Percentiles rank a stretch among this genome's conserved stretches.
Conservation (phyloP, 2,113 vertebrate genomes). For the Sorex fumeus region DNA sequence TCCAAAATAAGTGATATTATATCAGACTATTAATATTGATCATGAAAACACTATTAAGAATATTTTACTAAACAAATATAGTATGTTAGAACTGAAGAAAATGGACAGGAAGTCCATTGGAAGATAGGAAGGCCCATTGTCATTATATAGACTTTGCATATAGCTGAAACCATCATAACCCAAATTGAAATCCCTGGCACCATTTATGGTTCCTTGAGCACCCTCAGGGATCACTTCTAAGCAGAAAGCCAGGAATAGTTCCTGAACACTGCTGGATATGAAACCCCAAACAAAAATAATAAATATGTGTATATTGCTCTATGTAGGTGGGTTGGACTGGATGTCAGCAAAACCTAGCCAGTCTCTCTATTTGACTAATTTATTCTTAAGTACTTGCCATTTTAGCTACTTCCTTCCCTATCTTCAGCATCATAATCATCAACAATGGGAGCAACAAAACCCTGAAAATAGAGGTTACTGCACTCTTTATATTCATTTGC, state of each 20-base stretch:
- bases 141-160: too few relatives aligned
- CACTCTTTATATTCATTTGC: background rate
- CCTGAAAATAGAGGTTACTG: background rate
- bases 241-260: too few relatives aligned
- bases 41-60: conserved; percentile 19
- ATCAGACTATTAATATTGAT: background rate
- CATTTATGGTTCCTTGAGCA: too few relatives aligned
- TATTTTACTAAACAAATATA: background rate
- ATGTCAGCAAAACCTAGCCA: background rate
- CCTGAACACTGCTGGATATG: too few relatives aligned
- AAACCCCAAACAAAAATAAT: too few relatives aligned
- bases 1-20: background rate
- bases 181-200: too few relatives aligned
- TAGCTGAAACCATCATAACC: too few relatives aligned
- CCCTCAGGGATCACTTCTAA: too few relatives aligned
- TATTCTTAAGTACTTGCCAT: background rate
- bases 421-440: background rate
- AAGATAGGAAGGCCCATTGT: too few relatives aligned
- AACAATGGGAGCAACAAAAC: background rate
- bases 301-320: too few relatives aligned
- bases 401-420: background rate
- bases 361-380: background rate
- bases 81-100: too few relatives aligned
- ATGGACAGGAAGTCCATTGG: too few relatives aligned
- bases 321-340: background rate